Conservation (phyloP, 2,797 vertebrate species). For the Sebastiscus tertius region DNA sequence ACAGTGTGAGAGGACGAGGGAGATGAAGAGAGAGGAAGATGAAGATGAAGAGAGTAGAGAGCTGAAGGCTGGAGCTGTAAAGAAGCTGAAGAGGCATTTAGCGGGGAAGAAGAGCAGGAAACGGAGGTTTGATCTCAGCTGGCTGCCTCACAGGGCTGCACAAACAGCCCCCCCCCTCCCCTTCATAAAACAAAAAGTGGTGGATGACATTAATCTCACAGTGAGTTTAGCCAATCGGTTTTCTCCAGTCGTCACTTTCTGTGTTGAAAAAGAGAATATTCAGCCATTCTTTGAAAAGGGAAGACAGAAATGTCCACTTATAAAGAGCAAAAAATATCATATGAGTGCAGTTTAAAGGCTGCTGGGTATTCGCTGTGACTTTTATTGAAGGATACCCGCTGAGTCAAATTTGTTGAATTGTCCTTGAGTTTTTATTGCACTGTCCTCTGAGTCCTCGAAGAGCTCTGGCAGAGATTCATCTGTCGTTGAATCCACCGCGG, state of each 20-base stretch:
- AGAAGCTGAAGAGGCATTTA: conserved; percentile 23
- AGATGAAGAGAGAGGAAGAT: conserved; percentile 15
- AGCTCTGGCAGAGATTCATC: conserved; percentile 52
- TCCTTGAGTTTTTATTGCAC: conserved; percentile 62
- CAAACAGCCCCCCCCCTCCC: background rate
- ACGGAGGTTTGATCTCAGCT: conserved; percentile 34
- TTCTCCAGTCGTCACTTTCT: conserved; percentile 50
- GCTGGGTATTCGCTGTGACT: conserved; percentile 55
- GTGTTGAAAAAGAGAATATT: conserved; percentile 65
- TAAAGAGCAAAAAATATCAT: conserved; percentile 54
- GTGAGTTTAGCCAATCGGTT: conserved; percentile 44
- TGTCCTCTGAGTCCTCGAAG: conserved; percentile 59
- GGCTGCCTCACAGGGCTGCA: conserved; percentile 22
- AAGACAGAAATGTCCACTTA: conserved; percentile 52
- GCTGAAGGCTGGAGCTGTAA: conserved; percentile 12
- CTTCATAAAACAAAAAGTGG: conserved; percentile 9
- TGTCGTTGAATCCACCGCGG: conserved; percentile 53
- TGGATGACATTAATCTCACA: conserved; percentile 43
- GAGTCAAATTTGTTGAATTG: conserved; percentile 31
- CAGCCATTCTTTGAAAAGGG: conserved; percentile 70
- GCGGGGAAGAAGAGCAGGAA: conserved; percentile 14
- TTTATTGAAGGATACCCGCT: conserved; percentile 62
- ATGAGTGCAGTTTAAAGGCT: conserved; percentile 26
- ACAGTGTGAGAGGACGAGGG: conserved; percentile 83
- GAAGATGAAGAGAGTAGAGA: background rate